Conservation (phyloP, 2,888 invertebrate species). For the Pollenia griseotomentosa region DNA sequence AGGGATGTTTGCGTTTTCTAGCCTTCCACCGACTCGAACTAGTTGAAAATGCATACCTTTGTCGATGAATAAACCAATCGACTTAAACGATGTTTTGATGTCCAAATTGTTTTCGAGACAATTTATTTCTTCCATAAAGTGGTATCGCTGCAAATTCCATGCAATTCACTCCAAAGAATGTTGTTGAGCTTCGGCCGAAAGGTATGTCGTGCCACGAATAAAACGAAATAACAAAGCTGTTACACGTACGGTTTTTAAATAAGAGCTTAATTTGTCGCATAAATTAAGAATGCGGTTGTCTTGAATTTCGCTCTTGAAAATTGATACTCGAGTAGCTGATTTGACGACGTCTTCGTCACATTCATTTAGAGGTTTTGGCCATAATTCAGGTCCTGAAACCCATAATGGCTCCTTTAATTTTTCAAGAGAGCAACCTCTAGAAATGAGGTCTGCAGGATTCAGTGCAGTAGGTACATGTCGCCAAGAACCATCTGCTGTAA, state of each 20-base stretch:
- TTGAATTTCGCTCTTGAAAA: constrained; percentile 43
- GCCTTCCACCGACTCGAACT: constrained; percentile 58
- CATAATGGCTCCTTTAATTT: constrained; percentile 40
- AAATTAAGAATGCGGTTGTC: constrained; percentile 18
- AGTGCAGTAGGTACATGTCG: constrained; percentile 52
- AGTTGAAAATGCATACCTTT: not conserved
- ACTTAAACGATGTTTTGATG: constrained; percentile 27
- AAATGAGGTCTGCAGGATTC: constrained; percentile 63
- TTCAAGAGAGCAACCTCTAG: constrained; percentile 52
- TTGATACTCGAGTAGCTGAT: constrained; percentile 19
- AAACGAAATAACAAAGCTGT: constrained; percentile 6
- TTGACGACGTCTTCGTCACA: constrained; percentile 30
- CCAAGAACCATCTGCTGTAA: constrained; percentile 47
- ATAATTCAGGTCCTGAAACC: constrained; percentile 38
- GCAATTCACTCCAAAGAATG: constrained; percentile 9
- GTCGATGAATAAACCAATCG: constrained; percentile 24
- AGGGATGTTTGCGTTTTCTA: constrained; percentile 46
- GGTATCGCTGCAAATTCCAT: constrained; percentile 27
- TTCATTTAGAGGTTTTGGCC: constrained; percentile 10
- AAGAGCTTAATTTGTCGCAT: constrained; percentile 31
- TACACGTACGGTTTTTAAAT: constrained; percentile 22
- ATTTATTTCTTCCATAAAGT: constrained; percentile 20
- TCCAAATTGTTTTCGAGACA: constrained; percentile 10
- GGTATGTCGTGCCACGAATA: not conserved
- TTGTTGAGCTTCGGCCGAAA: not conserved